phyloP scores from a whole-genome alignment of 2,797 vertebrate species.

The Antrozous pallidus region DNA sequence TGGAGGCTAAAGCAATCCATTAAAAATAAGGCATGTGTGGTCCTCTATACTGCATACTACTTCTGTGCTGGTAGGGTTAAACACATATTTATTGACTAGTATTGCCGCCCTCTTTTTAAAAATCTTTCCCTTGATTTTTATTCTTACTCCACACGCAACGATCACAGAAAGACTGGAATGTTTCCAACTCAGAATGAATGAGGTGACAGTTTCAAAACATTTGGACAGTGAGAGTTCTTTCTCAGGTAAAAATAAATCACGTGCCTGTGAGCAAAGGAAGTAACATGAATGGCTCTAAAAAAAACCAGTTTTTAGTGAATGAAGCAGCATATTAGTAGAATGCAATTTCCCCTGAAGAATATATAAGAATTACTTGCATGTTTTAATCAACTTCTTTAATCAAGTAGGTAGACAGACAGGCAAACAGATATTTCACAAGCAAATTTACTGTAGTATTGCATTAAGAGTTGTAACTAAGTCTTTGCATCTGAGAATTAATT shows the following conservation, averaged over 20 bases:
- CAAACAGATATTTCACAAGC: not conserved
- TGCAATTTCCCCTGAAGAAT: not conserved
- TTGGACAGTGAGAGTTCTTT: not conserved
- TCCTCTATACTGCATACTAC: not conserved
- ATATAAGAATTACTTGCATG: not conserved
- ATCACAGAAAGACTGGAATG: constrained; percentile 17
- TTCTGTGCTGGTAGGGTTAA: not conserved
- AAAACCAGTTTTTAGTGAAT: constrained; percentile 19
- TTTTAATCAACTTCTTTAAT: constrained; percentile 26
- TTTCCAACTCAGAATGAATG: constrained; percentile 52
- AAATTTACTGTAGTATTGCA: not conserved
- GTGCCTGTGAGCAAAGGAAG: not conserved
- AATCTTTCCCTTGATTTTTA: not conserved
- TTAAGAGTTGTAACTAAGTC: not conserved
- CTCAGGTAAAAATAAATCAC: not conserved
- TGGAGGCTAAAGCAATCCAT: not conserved
- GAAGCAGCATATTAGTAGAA: not conserved
- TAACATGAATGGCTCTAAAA: constrained; percentile 13
- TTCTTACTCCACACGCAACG: not conserved
- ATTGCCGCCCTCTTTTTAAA: no score
- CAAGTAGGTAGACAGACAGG: not conserved
- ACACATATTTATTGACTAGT: not conserved
- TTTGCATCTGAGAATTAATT: not conserved
- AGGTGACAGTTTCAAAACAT: constrained; percentile 4
- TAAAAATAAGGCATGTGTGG: not conserved